Conservation (phyloP, 2,797 vertebrate genomes). For the Thunnus albacares region DNA sequence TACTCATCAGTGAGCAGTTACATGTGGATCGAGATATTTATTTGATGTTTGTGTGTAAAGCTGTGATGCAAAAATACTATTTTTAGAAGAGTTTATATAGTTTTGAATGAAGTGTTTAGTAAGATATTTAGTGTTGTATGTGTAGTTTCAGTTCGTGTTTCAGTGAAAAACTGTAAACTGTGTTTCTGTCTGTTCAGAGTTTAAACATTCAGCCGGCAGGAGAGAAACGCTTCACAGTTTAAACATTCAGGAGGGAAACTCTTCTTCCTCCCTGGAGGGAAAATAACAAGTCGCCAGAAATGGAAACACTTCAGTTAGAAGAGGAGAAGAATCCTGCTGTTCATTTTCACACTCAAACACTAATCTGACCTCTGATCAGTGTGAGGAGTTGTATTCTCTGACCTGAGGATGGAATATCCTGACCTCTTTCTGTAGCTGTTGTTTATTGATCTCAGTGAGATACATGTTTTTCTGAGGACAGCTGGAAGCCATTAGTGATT, state of each 20-base stretch:
- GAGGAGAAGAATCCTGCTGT: conserved; percentile 16
- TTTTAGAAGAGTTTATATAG: no score
- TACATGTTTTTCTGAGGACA: not conserved
- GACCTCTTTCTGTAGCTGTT: not conserved
- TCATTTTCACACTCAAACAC: conserved; percentile 3
- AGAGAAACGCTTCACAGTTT: not conserved
- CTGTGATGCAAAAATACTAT: no score
- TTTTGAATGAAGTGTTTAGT: no score
- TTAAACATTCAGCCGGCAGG: conserved; percentile 20
- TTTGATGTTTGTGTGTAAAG: no score
- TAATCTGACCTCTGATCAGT: not conserved
- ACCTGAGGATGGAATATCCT: no score
- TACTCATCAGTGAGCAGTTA: no score
- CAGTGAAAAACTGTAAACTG: not conserved
- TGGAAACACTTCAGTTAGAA: conserved; percentile 26
- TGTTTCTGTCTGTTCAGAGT: not conserved
- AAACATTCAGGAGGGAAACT: not conserved
- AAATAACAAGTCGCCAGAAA: conserved; percentile 1
- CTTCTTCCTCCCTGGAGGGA: conserved; percentile 4
- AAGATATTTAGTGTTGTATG: no score
- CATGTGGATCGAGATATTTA: no score
- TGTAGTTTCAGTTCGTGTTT: no score
- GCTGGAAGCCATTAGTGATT: conserved; percentile 21
- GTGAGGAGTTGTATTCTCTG: no score
- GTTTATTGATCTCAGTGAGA: not conserved